Evolutionary conservation across 1,140 invertebrate genomes (phyloP).

Genomic region (Drosophila ananassae): DNA sequence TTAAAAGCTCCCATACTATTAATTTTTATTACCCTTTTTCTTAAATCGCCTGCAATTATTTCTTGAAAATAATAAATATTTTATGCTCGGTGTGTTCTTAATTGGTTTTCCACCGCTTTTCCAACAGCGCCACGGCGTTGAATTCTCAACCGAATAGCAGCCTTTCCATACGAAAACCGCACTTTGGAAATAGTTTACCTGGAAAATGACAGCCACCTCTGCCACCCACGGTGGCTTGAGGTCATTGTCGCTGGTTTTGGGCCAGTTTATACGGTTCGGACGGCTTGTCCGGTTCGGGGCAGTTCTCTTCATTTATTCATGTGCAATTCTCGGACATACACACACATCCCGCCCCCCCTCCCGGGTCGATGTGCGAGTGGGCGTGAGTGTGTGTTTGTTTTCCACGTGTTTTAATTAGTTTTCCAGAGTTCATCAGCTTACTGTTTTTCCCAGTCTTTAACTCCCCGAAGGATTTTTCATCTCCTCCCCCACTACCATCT

Average conservation of each 20-base stretch:
- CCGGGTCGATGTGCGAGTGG: constrained; percentile 11
- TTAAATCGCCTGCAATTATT: neutral
- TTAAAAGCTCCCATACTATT: no score
- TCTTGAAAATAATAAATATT: neutral
- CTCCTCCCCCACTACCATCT: no score
- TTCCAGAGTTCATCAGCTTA: constrained; percentile 72
- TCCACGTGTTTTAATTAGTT: constrained; percentile 80
- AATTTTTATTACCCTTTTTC: no score
- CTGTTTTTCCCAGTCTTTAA: constrained; percentile 4
- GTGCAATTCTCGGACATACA: constrained; percentile 48
- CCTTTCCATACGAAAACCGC: neutral
- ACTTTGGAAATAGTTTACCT: constrained; percentile 6
- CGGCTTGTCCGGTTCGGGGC: neutral
- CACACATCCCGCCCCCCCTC: neutral
- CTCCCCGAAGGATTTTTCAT: neutral
- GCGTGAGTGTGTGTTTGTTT: constrained; percentile 58
- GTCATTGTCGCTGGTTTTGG: constrained; percentile 42
- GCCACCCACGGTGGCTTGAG: constrained; percentile 12
- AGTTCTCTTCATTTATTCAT: constrained; percentile 57
- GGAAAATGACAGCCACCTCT: neutral
- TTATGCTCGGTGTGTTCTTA: constrained; percentile 2
- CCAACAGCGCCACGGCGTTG: neutral
- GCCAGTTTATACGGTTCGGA: constrained; percentile 2
- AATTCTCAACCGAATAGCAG: neutral
- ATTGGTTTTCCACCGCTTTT: constrained; percentile 5